Conservation (phyloP, 2,888 invertebrate species). For the Pterobdella sp. region DNA sequence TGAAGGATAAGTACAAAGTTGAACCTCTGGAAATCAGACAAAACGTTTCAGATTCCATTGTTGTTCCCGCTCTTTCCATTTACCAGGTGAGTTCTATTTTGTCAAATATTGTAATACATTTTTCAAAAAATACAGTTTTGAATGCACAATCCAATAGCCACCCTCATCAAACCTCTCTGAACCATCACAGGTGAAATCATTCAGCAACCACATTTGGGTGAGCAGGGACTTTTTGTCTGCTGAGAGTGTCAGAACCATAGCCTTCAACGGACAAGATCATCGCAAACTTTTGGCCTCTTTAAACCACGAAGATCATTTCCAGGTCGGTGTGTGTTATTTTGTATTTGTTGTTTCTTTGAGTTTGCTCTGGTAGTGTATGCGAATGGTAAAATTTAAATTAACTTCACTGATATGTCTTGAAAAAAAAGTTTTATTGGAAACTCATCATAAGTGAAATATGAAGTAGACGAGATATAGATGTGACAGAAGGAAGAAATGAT, state of each 20-base stretch:
- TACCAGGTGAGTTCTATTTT: constrained; percentile 19
- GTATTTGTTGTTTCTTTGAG: not conserved
- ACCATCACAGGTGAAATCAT: not conserved
- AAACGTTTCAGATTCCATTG: constrained; percentile 8
- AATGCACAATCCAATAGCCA: not conserved
- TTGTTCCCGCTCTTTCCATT: constrained; percentile 7
- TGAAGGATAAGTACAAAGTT: not conserved
- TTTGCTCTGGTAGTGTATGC: not conserved
- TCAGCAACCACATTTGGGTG: constrained; percentile 4
- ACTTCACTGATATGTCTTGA: no score
- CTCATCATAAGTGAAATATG: no score
- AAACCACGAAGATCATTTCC: not conserved
- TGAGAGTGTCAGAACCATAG: constrained; percentile 9
- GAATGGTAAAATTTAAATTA: no score
- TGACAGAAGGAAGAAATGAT: no score
- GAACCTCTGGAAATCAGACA: constrained; percentile 17
- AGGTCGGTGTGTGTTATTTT: not conserved
- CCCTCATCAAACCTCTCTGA: not conserved
- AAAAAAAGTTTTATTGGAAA: no score
- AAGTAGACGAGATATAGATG: no score
- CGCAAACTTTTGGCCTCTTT: not conserved
- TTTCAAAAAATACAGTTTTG: no score
- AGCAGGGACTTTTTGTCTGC: constrained; percentile 11
- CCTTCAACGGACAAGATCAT: not conserved
- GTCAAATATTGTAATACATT: not conserved